Base-by-base conservation (phyloP, 2,797 vertebrate genomes). In the Myotis findleyi region DNA sequence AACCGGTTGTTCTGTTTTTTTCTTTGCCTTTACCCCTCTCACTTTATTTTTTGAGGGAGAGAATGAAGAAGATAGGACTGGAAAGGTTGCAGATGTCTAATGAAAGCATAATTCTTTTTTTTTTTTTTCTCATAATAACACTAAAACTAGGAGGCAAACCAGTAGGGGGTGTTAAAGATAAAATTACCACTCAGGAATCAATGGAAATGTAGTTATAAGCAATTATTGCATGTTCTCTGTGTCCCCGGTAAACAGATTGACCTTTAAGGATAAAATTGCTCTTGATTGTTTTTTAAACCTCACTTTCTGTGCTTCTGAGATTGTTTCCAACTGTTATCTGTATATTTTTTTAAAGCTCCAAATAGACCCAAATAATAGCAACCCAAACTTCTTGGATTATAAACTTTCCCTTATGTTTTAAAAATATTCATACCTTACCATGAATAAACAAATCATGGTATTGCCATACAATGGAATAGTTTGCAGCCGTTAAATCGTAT, bases 201-300 rank as follows among this genome's bases (percentile, higher is more conserved):
- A 96, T 2, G 89, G 76, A 96, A 98, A 97, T 91, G 72, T 12
- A 25, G 9, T 97, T 96, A 94, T 2, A 72, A 62, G 25, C 30
- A 96, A 97, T 79, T 89, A 94, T 44, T 38, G 91, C 68, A 17
- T 71, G 96, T 94, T 97, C 90, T 87, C 72, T 41, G 27, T 82
- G 93, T 97, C 72, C 83, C 25, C 53, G 94, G 38, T 86, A 91
- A 96, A 47, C 0, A 10, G 62, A 87, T 38, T 96, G 93, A 75
- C 89, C 96, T 97, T 97, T 95, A 94, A 93, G 91, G 97, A 96
- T 81, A 86, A n/a, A 96, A 96, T 77, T 80, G 72, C 49, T 95
- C 96, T 30, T 53, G 73, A 91, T 57, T 4, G 6, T 53, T 89
- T 93, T 95, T 87, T 82, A 93, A 97, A 97, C 91, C 71, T 95